These are phyloP conservation scores for Amphimedon queenslandica DNA, from an alignment of 37 sponge, comb jelly and placozoan genomes.

Conservation along the genomic window DNA sequence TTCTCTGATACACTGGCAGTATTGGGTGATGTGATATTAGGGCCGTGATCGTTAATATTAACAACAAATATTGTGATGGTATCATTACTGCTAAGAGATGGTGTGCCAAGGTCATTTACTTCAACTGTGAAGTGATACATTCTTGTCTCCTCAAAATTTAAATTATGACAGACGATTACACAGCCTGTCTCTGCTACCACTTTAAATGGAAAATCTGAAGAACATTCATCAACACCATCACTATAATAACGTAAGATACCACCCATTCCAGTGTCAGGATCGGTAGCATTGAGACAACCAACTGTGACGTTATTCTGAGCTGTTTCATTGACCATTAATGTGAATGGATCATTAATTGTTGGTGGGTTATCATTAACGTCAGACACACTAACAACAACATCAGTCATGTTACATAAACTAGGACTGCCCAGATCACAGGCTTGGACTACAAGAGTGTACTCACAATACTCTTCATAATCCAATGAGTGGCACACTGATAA, in stretches of 20 bases:
- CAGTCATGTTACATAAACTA: conserved; percentile 9
- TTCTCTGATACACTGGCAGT: conserved; percentile 53
- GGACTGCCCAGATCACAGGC: conserved; percentile 50
- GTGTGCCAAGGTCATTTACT: conserved; percentile 48
- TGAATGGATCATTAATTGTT: conserved; percentile 16
- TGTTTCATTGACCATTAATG: conserved; percentile 60
- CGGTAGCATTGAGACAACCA: conserved; percentile 54
- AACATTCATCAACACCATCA: not conserved
- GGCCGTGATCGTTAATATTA: conserved; percentile 78
- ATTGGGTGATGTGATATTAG: conserved; percentile 22
- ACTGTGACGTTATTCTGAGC: conserved; percentile 21
- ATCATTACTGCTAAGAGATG: not conserved
- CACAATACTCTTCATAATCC: conserved; percentile 36
- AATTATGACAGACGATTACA: conserved; percentile 23
- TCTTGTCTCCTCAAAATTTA: conserved; percentile 50
- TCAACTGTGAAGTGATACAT: conserved; percentile 35
- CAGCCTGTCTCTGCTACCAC: conserved; percentile 47
- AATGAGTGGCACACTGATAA: conserved; percentile 29
- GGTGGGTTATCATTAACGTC: conserved; percentile 72
- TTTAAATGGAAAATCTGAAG: conserved; percentile 32
- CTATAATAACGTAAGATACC: conserved; percentile 13
- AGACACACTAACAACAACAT: conserved; percentile 32
- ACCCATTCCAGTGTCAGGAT: conserved; percentile 57
- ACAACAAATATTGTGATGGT: conserved; percentile 41
- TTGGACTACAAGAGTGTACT: conserved; percentile 35